phyloP scores from a whole-genome alignment of 2,888 invertebrate species.

The Patella depressa region DNA sequence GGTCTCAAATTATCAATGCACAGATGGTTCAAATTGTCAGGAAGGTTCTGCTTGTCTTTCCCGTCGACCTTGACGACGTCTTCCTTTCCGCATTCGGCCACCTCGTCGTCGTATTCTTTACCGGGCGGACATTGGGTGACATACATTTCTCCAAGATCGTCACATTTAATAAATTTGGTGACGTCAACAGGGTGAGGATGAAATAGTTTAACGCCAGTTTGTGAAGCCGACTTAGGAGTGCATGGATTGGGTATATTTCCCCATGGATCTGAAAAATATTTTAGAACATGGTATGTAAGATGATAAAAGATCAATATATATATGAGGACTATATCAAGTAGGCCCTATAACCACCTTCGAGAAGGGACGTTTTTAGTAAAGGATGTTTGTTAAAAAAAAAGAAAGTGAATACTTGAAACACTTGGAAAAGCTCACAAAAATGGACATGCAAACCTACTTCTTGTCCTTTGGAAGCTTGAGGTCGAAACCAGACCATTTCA shows the following conservation, averaged over 20 bases:
- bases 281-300: neutral
- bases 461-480: no score
- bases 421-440: no score
- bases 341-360: no score
- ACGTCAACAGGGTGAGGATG: neutral
- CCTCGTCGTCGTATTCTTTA: conserved; percentile 13
- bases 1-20: neutral
- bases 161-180: conserved; percentile 9
- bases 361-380: no score
- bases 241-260: neutral
- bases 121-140: conserved; percentile 18
- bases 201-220: neutral
- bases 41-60: neutral
- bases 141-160: conserved; percentile 18
- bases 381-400: no score
- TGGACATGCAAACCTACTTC: no score
- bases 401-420: no score
- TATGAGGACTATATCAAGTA: no score
- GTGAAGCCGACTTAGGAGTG: neutral
- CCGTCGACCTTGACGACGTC: no score
- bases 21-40: neutral
- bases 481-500: no score
- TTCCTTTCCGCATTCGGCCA: neutral
- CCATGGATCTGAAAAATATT: neutral
- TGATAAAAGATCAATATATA: no score